phyloP scores from a whole-genome alignment of 2,888 invertebrate species.

The Drosophila mettleri region DNA sequence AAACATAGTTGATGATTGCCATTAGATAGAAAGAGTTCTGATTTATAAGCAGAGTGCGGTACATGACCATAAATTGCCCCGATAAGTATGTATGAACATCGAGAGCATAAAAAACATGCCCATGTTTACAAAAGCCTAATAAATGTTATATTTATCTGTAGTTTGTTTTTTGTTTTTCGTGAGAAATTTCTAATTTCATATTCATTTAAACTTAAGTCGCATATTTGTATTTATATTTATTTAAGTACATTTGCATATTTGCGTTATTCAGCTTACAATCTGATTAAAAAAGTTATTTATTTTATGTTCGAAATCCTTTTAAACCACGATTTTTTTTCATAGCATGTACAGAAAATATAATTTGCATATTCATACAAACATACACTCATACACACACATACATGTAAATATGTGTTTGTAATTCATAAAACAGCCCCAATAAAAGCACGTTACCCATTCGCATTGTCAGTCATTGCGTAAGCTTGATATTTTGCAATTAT shows the following conservation, averaged over 20 bases:
- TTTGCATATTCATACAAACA: conserved; percentile 32
- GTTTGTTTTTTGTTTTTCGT: not conserved
- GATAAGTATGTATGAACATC: conserved; percentile 16
- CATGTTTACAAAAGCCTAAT: conserved; percentile 6
- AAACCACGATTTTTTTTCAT: conserved; percentile 8
- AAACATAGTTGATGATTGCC: conserved; percentile 49
- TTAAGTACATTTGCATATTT: not conserved
- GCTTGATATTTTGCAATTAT: conserved; percentile 48
- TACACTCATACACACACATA: not conserved
- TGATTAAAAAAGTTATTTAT: conserved; percentile 12
- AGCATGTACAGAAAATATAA: conserved; percentile 23
- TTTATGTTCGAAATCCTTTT: conserved; percentile 24
- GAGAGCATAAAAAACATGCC: conserved; percentile 8
- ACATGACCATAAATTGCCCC: conserved; percentile 30
- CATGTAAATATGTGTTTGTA: conserved; percentile 6
- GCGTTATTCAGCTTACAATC: not conserved
- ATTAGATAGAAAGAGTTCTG: conserved; percentile 34
- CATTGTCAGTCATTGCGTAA: conserved; percentile 56
- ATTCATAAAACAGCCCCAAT: conserved; percentile 32
- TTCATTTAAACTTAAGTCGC: conserved; percentile 5
- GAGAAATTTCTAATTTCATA: conserved; percentile 11
- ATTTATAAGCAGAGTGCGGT: conserved; percentile 29
- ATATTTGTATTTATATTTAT: conserved; percentile 12
- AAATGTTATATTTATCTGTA: conserved; percentile 16
- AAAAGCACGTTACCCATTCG: conserved; percentile 33